Evolutionary conservation across 1,140 invertebrate genomes (phyloP).

Genomic region (Tetragonula clypearis): DNA sequence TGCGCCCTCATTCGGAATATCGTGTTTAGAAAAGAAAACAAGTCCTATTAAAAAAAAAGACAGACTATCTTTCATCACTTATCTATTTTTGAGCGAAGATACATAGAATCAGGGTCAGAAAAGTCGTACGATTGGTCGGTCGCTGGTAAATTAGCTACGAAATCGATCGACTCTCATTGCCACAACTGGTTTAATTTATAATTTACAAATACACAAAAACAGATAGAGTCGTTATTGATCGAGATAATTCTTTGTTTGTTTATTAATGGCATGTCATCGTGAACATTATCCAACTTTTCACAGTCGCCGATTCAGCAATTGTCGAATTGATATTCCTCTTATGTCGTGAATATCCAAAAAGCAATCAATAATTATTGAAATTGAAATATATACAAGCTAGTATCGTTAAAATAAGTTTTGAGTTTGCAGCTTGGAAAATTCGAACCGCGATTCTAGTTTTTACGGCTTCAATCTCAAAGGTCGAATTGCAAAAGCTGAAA

Average conservation of each 20-base stretch:
- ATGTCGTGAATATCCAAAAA: no score
- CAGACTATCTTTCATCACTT: background rate
- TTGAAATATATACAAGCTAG: background rate
- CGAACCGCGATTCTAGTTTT: no score
- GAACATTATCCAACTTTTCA: background rate
- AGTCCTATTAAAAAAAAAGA: background rate
- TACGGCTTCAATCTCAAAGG: no score
- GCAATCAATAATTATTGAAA: background rate
- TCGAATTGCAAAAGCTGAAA: no score
- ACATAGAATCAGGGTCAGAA: background rate
- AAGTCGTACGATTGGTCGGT: background rate
- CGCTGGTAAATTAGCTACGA: background rate
- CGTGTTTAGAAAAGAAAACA: background rate
- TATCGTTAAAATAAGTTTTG: no score
- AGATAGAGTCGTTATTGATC: slow-evolving; percentile 2
- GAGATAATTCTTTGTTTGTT: background rate
- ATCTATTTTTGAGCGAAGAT: slow-evolving; percentile 6
- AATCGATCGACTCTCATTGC: background rate
- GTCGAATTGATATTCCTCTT: background rate
- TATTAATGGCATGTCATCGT: background rate
- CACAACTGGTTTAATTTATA: background rate
- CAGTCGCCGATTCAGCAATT: background rate
- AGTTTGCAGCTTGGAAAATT: no score
- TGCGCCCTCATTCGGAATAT: background rate
- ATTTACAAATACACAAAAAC: background rate